Evolutionary conservation across 2,888 invertebrate species (phyloP), one percentile per base, ranked within the genome.

Genomic region (Taenaris catops): DNA sequence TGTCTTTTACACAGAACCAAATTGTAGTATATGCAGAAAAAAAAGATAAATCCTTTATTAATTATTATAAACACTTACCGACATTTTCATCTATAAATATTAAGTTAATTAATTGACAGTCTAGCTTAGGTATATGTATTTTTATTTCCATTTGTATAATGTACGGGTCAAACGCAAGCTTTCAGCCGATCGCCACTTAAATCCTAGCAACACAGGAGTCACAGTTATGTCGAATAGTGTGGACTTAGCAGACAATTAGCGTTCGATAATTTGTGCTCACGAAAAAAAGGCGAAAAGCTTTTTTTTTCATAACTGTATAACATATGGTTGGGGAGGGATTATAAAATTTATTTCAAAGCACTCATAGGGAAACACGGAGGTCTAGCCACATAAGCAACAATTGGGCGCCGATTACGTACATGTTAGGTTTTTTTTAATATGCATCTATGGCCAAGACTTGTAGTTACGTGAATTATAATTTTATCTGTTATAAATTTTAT

Each of bases 341-440:
- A 35, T 20, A 26, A 18, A 38, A 34, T 37, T 38, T 34, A 37
- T 38, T 39, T 38, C 31, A 39, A 52, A 51, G 52, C 52, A 49
- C 51, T 41, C 43, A 41, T 45, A 52, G 52, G 48, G 41, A 39
- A 44, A 48, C 46, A 49, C 37, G 36, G 42, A 43, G 35, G 39
- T 39, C 43, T 57, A 55, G 49, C 53, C 48, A 53, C 55, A 52
- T 44, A 54, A 54, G 53, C 55, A 42, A 49, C 49, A 51, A 43
- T 44, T 49, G 46, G 46, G 53, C 45, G 31, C 44, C 44, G 37
- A 46, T 46, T 41, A 50, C 54, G 47, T 48, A 44, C 41, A 32
- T 39, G 43, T 34, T 34, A 16, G 17, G 32, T 9, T 34, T 25
- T 23, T 25, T 23, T 27, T 28, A 31, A 37, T n/a, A 37, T 20